Conservation (phyloP, 2,113 vertebrate genomes). For the Carollia perspicillata region DNA sequence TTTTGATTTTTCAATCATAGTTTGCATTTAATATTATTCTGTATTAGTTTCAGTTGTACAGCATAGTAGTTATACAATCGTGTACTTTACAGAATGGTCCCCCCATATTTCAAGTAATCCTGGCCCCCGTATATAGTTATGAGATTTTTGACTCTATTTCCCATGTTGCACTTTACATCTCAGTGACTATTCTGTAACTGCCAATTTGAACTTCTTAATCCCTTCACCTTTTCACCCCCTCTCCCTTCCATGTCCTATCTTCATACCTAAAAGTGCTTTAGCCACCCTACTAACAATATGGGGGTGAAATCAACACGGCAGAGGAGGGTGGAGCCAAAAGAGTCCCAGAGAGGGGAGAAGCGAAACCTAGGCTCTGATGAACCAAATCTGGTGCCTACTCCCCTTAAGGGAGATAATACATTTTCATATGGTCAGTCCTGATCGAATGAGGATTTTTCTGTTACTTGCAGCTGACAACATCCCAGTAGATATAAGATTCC, state of each 20-base stretch:
- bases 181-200: not conserved
- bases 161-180: not conserved
- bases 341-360: not conserved
- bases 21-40: not conserved
- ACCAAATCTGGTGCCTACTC: not conserved
- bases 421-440: not conserved
- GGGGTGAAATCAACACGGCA: not conserved
- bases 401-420: not conserved
- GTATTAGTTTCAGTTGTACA: not conserved
- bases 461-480: not conserved
- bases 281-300: not conserved
- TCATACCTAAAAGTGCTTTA: not conserved
- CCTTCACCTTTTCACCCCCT: not conserved
- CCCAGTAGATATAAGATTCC: not conserved
- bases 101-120: not conserved
- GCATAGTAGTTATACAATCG: not conserved
- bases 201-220: not conserved
- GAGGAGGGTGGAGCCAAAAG: not conserved
- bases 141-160: not conserved
- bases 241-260: not conserved
- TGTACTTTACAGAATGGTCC: not conserved
- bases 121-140: not conserved
- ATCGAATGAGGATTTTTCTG: not conserved
- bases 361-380: not conserved
- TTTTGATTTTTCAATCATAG: not conserved